A percentile compares a stretch with the other conserved stretches of the same genome.
These are phyloP conservation scores for Gadopsis marmoratus DNA, from an alignment of 2,797 vertebrate species.

Conservation along the genomic window DNA sequence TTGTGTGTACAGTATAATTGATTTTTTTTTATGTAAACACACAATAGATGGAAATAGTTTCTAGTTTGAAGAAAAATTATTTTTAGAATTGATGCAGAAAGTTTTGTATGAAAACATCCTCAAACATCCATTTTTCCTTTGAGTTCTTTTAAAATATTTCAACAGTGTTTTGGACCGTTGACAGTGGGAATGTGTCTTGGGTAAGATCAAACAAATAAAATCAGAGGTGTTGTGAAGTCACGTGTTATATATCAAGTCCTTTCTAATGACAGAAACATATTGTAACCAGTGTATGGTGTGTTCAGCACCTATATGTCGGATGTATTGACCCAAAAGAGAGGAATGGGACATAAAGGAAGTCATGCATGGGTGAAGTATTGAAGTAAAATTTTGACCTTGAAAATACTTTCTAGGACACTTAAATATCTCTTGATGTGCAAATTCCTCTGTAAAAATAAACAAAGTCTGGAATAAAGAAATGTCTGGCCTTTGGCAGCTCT, in stretches of 20 bases:
- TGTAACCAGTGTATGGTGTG: neutral
- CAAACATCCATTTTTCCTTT: neutral
- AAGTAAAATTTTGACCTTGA: neutral
- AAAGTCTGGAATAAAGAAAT: neutral
- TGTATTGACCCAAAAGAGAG: neutral
- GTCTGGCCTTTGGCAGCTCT: neutral
- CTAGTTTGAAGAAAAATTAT: neutral
- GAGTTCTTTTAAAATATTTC: neutral
- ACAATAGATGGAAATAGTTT: conserved; percentile 18
- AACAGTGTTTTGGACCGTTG: neutral
- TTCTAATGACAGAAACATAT: neutral
- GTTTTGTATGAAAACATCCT: neutral
- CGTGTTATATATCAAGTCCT: neutral
- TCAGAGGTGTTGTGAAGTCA: neutral
- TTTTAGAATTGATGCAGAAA: neutral
- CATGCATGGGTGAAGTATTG: conserved; percentile 5
- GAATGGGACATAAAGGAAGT: neutral
- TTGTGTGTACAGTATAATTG: conserved; percentile 23
- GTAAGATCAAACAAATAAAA: neutral
- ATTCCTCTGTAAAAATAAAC: conserved; percentile 16
- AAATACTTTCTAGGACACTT: conserved; percentile 21
- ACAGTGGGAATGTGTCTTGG: neutral
- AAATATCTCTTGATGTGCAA: conserved; percentile 23
- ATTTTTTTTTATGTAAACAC: conserved; percentile 20
- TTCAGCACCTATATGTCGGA: neutral